Percentiles rank a stretch among this genome's conserved stretches.
These are phyloP conservation scores for Oncorhynchus nerka DNA, from an alignment of 2,113 vertebrate genomes.

Conservation along the genomic window DNA sequence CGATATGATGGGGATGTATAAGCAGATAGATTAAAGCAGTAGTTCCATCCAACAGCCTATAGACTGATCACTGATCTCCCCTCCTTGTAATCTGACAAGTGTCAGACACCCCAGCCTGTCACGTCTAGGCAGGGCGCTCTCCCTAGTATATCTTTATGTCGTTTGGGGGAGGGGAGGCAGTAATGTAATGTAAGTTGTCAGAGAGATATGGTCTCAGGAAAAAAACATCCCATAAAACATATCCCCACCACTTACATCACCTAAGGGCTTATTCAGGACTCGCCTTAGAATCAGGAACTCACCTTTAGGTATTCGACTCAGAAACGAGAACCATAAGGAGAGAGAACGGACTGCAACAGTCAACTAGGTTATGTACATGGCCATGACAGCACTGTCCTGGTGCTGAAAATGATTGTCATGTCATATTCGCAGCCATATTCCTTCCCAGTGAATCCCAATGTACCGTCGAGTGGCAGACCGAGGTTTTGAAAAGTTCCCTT, in stretches of 20 bases:
- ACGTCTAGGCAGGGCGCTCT: background rate
- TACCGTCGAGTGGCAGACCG: background rate
- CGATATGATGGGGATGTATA: background rate
- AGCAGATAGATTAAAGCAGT: background rate
- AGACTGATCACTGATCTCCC: background rate
- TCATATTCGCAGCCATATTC: background rate
- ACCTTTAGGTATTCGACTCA: no score
- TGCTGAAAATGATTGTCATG: no score
- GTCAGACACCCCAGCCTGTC: conserved; percentile 20
- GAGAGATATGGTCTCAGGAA: conserved; percentile 78
- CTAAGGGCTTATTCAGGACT: conserved; percentile 12
- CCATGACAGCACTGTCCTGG: no score
- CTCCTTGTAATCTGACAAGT: conserved; percentile 27
- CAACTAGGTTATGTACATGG: background rate
- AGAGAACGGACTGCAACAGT: background rate
- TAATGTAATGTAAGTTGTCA: conserved; percentile 68
- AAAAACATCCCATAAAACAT: conserved; percentile 83
- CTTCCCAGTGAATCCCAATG: no score
- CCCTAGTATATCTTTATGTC: conserved; percentile 18
- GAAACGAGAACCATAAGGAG: background rate
- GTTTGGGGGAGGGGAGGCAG: conserved; percentile 41
- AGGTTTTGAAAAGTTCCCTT: background rate
- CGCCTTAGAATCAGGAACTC: background rate
- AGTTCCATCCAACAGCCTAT: conserved; percentile 4
- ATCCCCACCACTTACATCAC: conserved; percentile 82